Percentiles rank a stretch among this genome's conserved stretches.
Conservation (phyloP, 2,888 invertebrate species). For the Sinopyrophorus schimmeli region DNA sequence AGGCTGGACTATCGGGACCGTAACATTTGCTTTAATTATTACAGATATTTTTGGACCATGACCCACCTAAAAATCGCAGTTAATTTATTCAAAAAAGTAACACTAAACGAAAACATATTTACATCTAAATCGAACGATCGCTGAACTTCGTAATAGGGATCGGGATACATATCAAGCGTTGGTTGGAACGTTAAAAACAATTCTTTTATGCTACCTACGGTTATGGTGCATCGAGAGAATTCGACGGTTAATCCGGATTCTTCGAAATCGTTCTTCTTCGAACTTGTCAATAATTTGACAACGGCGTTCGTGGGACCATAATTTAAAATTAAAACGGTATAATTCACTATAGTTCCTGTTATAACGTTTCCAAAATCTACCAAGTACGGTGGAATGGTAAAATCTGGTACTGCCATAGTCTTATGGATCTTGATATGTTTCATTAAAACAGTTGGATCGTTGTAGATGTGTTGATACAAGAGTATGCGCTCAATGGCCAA, state of each 20-base stretch:
- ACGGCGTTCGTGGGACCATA: conserved; percentile 60
- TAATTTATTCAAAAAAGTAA: conserved; percentile 2
- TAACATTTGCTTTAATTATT: conserved; percentile 60
- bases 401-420: conserved; percentile 57
- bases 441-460: conserved; percentile 52
- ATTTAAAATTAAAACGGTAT: conserved; percentile 58
- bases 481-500: conserved; percentile 63
- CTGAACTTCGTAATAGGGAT: conserved; percentile 54
- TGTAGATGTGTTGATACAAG: conserved; percentile 56
- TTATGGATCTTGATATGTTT: conserved; percentile 43
- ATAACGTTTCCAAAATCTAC: conserved; percentile 63
- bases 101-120: conserved; percentile 22
- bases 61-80: conserved; percentile 53
- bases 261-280: conserved; percentile 35
- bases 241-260: conserved; percentile 47
- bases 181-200: conserved; percentile 61
- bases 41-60: conserved; percentile 65
- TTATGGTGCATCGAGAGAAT: conserved; percentile 52
- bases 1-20: conserved; percentile 60
- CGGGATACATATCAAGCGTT: conserved; percentile 52
- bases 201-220: conserved; percentile 57
- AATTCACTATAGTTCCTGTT: conserved; percentile 55
- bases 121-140: conserved; percentile 59
- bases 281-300: conserved; percentile 49
- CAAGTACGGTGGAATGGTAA: conserved; percentile 58